Conservation (phyloP, 2,113 vertebrate species). For the Columba janthina region DNA sequence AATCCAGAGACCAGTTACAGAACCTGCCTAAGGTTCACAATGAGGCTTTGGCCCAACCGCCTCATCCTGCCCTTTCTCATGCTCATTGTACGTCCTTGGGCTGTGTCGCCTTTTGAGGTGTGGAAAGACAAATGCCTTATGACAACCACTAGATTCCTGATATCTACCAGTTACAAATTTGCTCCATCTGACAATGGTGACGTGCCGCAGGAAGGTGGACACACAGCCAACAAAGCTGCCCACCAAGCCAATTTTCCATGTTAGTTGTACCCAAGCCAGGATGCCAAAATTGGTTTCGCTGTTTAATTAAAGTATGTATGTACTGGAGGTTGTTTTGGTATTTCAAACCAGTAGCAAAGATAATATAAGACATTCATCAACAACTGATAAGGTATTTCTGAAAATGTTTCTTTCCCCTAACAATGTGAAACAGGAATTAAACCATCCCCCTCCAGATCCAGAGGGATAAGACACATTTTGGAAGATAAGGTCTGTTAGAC, state of each 20-base stretch:
- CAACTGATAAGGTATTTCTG: neutral
- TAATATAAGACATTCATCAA: neutral
- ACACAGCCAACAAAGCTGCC: neutral
- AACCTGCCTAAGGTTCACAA: neutral
- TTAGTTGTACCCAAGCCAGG: neutral
- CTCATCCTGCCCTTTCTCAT: neutral
- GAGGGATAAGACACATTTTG: neutral
- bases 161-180: neutral
- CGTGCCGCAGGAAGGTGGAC: neutral
- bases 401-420: neutral
- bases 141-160: neutral
- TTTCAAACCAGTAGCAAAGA: neutral
- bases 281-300: neutral
- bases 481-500: neutral
- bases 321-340: neutral
- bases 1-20: neutral
- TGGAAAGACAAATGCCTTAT: neutral
- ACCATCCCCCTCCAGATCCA: neutral
- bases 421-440: neutral
- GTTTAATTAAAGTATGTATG: neutral
- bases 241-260: rapidly evolving
- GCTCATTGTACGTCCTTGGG: too few relatives aligned
- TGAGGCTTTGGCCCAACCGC: neutral
- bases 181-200: rapidly evolving
- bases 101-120: rapidly evolving